Conservation (phyloP, 92 coral and sea anemone genomes). For the Nematostella vectensis region DNA sequence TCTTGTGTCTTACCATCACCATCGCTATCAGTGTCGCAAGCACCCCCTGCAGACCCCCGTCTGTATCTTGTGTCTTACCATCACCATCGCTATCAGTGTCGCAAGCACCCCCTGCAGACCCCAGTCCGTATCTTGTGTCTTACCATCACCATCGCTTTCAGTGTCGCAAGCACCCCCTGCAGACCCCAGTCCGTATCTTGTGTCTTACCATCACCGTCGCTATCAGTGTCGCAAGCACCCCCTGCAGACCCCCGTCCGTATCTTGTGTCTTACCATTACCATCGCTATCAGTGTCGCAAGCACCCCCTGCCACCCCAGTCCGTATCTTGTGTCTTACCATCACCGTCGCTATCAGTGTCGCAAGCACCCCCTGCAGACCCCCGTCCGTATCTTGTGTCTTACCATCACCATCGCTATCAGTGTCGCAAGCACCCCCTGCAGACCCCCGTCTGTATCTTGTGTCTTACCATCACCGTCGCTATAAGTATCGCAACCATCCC, state of each 20-base stretch:
- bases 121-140: conserved; percentile 54
- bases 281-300: conserved; percentile 54
- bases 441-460: conserved; percentile 71
- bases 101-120: conserved; percentile 71
- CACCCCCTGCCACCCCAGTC: conserved; percentile 90
- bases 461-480: conserved; percentile 74
- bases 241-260: conserved; percentile 68
- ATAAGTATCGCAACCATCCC: conserved; percentile 70
- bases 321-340: conserved; percentile 54
- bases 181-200: conserved; percentile 75
- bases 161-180: conserved; percentile 58
- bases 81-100: conserved; percentile 71
- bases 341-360: conserved; percentile 66
- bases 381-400: conserved; percentile 57
- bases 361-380: conserved; percentile 71
- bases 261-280: conserved; percentile 57
- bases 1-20: conserved; percentile 67
- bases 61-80: conserved; percentile 60
- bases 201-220: conserved; percentile 71
- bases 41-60: conserved; percentile 72
- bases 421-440: conserved; percentile 64
- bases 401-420: conserved; percentile 80
- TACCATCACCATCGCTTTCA: conserved; percentile 83
- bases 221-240: conserved; percentile 66
- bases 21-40: conserved; percentile 66